Conservation (phyloP, 2,888 invertebrate genomes). For the Leucophenga montana region DNA sequence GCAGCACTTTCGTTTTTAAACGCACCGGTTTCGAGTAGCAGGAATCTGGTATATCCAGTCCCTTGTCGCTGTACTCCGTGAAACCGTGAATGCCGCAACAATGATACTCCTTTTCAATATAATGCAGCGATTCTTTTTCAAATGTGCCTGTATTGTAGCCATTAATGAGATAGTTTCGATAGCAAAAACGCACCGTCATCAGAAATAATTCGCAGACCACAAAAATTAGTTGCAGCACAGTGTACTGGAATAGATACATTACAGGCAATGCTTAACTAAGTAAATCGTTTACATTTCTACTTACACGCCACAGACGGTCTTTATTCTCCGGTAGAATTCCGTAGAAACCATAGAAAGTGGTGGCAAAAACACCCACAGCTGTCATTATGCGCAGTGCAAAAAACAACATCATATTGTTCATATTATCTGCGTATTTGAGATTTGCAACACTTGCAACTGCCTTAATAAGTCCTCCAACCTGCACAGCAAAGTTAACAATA, state of each 20-base stretch:
- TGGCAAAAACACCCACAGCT: background rate
- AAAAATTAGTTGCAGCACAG: background rate
- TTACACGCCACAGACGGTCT: conserved; percentile 6
- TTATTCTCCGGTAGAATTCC: conserved; percentile 5
- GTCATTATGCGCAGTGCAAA: conserved; percentile 6
- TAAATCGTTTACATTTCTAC: background rate
- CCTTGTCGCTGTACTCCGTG: background rate
- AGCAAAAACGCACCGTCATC: background rate
- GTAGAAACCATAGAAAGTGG: conserved; percentile 8
- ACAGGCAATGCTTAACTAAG: too few relatives aligned
- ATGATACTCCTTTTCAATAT: conserved; percentile 20
- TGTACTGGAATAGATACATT: too few relatives aligned
- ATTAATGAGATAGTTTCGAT: background rate
- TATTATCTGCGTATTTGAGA: conserved; percentile 14
- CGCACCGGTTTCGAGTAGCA: background rate
- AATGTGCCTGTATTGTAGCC: background rate
- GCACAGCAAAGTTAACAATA: background rate
- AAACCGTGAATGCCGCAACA: conserved; percentile 21
- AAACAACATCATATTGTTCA: background rate
- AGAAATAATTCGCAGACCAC: background rate
- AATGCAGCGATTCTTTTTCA: background rate
- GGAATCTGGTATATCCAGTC: background rate
- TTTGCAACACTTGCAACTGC: conserved; percentile 7
- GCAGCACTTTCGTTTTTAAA: background rate
- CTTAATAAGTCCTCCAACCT: conserved; percentile 23